phyloP scores from a whole-genome alignment of 2,888 invertebrate genomes.

The Dexiosoma caninum region DNA sequence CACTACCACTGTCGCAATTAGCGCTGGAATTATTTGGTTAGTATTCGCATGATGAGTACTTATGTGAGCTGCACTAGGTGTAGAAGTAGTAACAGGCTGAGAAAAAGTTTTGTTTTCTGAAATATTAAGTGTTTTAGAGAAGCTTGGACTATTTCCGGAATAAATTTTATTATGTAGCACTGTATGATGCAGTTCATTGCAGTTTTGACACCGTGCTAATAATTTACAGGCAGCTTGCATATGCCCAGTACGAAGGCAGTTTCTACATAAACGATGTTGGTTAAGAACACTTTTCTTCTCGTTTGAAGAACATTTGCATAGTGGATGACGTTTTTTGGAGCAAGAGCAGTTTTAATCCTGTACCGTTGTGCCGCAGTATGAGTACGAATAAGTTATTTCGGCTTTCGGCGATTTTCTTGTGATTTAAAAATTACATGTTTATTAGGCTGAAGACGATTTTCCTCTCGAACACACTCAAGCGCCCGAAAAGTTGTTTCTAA shows the following conservation, averaged over 20 bases:
- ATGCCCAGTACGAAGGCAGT: conserved; percentile 31
- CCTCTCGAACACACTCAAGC: too few species aligned
- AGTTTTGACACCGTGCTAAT: conserved; percentile 16
- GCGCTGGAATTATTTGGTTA: conserved; percentile 14
- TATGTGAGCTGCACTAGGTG: too few species aligned
- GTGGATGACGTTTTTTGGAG: too few species aligned
- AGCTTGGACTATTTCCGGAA: not conserved
- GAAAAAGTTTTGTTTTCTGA: not conserved
- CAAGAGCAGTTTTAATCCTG: too few species aligned
- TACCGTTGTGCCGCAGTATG: too few species aligned
- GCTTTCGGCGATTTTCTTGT: conserved; percentile 14
- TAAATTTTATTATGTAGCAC: conserved; percentile 21
- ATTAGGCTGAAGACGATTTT: too few species aligned
- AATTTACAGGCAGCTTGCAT: conserved; percentile 33
- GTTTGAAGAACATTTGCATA: conserved; percentile 40
- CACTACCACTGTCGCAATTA: conserved; percentile 31
- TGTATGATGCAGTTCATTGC: conserved; percentile 15
- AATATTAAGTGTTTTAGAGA: too few species aligned
- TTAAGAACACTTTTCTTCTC: conserved; percentile 30
- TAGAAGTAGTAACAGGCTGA: not conserved
- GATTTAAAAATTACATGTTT: not conserved
- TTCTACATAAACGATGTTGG: too few species aligned
- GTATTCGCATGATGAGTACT: not conserved
- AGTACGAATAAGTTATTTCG: not conserved
- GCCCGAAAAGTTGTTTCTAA: too few species aligned